Evolutionary conservation across 1,140 invertebrate species (phyloP).

Genomic region (Matsumurasca onukii): DNA sequence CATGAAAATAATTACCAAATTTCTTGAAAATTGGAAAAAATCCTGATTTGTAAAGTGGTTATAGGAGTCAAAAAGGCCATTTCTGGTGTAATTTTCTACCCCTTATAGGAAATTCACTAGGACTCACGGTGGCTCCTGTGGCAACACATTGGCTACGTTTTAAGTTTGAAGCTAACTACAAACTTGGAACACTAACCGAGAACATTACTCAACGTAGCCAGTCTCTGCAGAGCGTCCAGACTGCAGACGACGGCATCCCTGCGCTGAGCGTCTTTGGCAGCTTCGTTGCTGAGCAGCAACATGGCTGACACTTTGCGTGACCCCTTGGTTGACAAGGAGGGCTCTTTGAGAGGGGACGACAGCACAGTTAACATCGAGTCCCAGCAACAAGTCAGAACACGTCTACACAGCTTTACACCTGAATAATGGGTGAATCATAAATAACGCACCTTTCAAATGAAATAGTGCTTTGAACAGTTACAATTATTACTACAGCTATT

Average conservation of each 20-base stretch:
- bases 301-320: conserved; percentile 22
- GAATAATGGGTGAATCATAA: conserved; percentile 33
- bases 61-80: too few relatives aligned
- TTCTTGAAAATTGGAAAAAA: too few relatives aligned
- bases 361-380: conserved; percentile 86
- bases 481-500: too few relatives aligned
- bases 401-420: conserved; percentile 54
- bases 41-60: too few relatives aligned
- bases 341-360: conserved; percentile 65
- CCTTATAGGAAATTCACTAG: too few relatives aligned
- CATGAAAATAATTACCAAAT: too few relatives aligned
- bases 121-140: too few relatives aligned
- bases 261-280: conserved; percentile 60
- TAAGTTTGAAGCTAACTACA: too few relatives aligned
- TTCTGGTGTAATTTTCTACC: too few relatives aligned
- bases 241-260: conserved; percentile 72
- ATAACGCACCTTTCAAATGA: too few relatives aligned
- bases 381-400: conserved; percentile 88
- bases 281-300: conserved; percentile 50
- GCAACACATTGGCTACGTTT: too few relatives aligned
- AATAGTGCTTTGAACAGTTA: too few relatives aligned
- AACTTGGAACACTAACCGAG: conserved; percentile 59
- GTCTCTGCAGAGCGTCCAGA: conserved; percentile 83
- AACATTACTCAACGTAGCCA: conserved; percentile 56
- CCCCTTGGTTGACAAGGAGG: conserved; percentile 41